Evolutionary conservation across 2,797 vertebrate species (phyloP).

Genomic region (Amazona ochrocephala): DNA sequence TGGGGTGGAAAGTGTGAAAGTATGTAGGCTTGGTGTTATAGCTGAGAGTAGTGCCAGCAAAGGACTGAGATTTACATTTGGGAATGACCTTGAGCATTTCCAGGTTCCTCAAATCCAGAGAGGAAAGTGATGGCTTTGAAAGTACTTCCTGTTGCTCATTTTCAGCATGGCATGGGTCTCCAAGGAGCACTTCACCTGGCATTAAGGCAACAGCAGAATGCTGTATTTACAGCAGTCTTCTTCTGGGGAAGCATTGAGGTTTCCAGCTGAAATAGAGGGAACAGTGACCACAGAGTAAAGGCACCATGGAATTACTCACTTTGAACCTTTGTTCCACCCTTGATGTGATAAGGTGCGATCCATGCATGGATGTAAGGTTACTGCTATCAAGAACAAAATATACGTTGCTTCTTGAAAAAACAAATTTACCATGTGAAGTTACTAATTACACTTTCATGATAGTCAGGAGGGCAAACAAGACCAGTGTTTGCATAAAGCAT

Average conservation of each 20-base stretch:
- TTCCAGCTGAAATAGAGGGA: neutral
- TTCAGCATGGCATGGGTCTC: neutral
- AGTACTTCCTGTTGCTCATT: neutral
- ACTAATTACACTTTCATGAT: constrained; percentile 72
- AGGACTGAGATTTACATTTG: neutral
- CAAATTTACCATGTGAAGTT: constrained; percentile 22
- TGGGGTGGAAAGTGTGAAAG: neutral
- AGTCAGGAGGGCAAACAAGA: constrained; percentile 60
- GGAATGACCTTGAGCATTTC: constrained; percentile 22
- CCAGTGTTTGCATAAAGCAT: constrained; percentile 61
- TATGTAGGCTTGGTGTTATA: neutral
- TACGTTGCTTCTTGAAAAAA: constrained; percentile 27
- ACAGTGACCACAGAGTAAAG: neutral
- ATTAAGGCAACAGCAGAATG: neutral
- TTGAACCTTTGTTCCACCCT: neutral
- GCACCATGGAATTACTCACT: neutral
- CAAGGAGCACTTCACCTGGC: constrained; percentile 11
- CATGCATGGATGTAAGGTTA: neutral
- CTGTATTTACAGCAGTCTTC: neutral
- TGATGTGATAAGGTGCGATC: neutral
- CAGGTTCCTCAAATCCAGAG: constrained; percentile 6
- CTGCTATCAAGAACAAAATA: constrained; percentile 23
- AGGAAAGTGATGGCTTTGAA: neutral
- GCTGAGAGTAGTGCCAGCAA: neutral
- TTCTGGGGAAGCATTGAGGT: neutral